Conservation (phyloP, 2,797 vertebrate species). For the Paguma larvata region DNA sequence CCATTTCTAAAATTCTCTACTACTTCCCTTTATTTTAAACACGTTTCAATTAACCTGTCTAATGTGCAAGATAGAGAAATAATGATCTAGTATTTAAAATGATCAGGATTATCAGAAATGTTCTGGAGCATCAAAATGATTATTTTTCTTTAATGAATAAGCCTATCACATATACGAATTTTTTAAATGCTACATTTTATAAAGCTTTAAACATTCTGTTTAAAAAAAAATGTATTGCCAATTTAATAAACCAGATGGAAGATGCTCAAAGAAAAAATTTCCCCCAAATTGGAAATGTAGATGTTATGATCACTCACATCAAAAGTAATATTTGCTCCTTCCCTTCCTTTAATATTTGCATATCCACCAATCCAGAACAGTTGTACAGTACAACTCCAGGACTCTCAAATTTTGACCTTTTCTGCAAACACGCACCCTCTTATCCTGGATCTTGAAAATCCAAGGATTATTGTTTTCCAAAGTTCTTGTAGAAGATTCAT, state of each 20-base stretch:
- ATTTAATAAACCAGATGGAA: slow-evolving; percentile 63
- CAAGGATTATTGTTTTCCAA: slow-evolving; percentile 59
- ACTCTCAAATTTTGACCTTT: slow-evolving; percentile 72
- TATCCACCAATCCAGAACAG: slow-evolving; percentile 83
- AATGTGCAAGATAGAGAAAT: slow-evolving; percentile 41
- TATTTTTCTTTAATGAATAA: slow-evolving; percentile 66
- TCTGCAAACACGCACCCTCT: slow-evolving; percentile 58
- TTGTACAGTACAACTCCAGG: slow-evolving; percentile 50
- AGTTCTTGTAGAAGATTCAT: slow-evolving; percentile 57
- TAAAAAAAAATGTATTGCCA: slow-evolving; percentile 60
- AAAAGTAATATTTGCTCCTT: slow-evolving; percentile 70
- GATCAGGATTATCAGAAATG: neutral
- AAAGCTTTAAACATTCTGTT: slow-evolving; percentile 33
- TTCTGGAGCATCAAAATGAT: slow-evolving; percentile 61
- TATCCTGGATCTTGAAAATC: slow-evolving; percentile 68
- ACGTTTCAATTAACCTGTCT: neutral
- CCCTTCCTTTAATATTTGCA: slow-evolving; percentile 72
- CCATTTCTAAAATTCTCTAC: slow-evolving; percentile 58
- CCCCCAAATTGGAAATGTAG: slow-evolving; percentile 39
- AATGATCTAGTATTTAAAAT: slow-evolving; percentile 58
- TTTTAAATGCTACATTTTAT: slow-evolving; percentile 63
- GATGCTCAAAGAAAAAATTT: slow-evolving; percentile 38
- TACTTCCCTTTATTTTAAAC: slow-evolving; percentile 38
- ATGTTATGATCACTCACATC: slow-evolving; percentile 59
- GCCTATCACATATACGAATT: slow-evolving; percentile 41